A percentile compares a stretch with the other conserved stretches of the same genome.
These are phyloP conservation scores for Cantharis flavilabris DNA, from an alignment of 2,888 invertebrate species.

Conservation along the genomic window DNA sequence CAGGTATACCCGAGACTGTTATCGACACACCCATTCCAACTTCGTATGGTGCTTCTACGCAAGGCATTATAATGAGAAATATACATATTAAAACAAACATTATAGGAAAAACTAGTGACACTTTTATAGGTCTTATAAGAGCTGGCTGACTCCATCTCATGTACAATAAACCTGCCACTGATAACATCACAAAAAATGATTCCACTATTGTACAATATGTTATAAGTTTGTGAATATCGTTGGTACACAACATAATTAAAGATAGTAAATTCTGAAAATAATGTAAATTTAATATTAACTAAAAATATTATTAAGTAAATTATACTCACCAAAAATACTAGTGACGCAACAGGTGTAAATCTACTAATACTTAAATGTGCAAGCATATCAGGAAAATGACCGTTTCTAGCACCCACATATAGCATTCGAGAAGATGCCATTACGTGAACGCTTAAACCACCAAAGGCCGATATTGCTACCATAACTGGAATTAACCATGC, in stretches of 20 bases:
- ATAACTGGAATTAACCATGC: slow-evolving; percentile 86
- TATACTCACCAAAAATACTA: slow-evolving; percentile 74
- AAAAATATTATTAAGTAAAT: neutral
- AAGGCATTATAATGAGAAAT: slow-evolving; percentile 79
- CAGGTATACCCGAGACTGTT: slow-evolving; percentile 82
- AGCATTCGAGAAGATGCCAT: slow-evolving; percentile 94
- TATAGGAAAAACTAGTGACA: slow-evolving; percentile 67
- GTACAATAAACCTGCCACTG: slow-evolving; percentile 84
- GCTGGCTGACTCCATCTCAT: slow-evolving; percentile 80
- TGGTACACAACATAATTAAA: slow-evolving; percentile 80
- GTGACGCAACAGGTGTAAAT: slow-evolving; percentile 79
- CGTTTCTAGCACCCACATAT: slow-evolving; percentile 88
- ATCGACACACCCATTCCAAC: slow-evolving; percentile 79
- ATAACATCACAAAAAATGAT: slow-evolving; percentile 87
- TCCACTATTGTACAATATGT: slow-evolving; percentile 93
- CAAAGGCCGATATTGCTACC: slow-evolving; percentile 91
- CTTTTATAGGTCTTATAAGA: slow-evolving; percentile 83
- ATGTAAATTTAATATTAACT: slow-evolving; percentile 21
- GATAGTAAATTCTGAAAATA: slow-evolving; percentile 77
- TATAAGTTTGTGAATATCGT: slow-evolving; percentile 83
- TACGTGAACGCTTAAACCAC: slow-evolving; percentile 91
- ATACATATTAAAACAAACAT: slow-evolving; percentile 76
- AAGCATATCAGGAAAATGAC: slow-evolving; percentile 81
- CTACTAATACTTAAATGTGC: slow-evolving; percentile 78
- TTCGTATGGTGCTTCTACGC: slow-evolving; percentile 78